These are phyloP conservation scores for Mya arenaria DNA, from an alignment of 1,140 invertebrate genomes.

Conservation along the genomic window DNA sequence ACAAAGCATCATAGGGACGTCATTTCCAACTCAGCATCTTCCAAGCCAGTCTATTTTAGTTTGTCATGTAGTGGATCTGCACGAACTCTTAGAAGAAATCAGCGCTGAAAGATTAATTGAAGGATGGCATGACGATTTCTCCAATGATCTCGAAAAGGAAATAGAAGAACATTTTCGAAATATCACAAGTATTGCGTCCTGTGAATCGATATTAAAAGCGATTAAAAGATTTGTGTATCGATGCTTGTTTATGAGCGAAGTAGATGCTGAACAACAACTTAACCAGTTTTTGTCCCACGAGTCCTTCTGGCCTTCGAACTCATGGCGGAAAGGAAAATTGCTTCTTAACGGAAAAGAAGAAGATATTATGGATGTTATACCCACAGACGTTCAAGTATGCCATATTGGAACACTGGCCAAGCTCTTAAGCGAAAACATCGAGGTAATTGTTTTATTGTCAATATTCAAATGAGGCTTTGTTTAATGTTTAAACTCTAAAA, in stretches of 20 bases:
- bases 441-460: not conserved
- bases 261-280: not conserved
- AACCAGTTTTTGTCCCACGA: not conserved
- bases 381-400: not conserved
- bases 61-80: conserved; percentile 23
- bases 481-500: not conserved
- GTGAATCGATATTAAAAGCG: conserved; percentile 1
- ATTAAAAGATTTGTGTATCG: conserved; percentile 39
- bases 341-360: not conserved
- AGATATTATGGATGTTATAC: not conserved
- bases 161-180: not conserved
- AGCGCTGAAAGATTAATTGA: conserved; percentile 33
- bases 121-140: conserved; percentile 2
- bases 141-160: not conserved
- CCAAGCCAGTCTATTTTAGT: conserved; percentile 20
- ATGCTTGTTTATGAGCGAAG: conserved; percentile 24
- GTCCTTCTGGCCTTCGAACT: conserved; percentile 8
- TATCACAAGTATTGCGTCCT: not conserved
- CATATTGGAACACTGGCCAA: not conserved
- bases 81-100: conserved; percentile 43
- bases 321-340: not conserved
- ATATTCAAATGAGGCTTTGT: not conserved
- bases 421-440: not conserved
- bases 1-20: not conserved
- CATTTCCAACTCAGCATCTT: not conserved